Base-by-base conservation (phyloP, 2,113 vertebrate species). In the Percina caprodes region DNA sequence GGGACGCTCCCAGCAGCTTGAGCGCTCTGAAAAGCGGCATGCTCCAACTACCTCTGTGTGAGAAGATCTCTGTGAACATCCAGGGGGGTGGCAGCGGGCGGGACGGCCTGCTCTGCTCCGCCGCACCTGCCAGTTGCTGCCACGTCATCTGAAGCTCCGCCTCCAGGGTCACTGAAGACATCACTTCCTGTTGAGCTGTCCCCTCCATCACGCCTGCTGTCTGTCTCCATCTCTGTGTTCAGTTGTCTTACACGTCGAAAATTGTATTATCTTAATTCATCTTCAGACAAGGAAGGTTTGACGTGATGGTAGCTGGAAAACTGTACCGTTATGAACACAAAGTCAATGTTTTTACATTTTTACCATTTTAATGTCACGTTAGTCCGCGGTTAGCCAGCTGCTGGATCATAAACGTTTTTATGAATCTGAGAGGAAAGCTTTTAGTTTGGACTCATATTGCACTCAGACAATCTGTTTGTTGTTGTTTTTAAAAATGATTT, bases 21-120 rank as follows among this genome's bases (percentile, higher is more conserved):
- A 96, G 79, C 14, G 4, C 96, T 92, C 95, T 99, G 95, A 97
- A 96, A 91, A 97, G 96, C 58, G 96, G 93, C 67, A 94, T 98
- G 89, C 95, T 99, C 69, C 98, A 99, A 96, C 98, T 99, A 96
- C 98, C 98, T 97, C 98, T 99, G 89, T 99, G 97, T 54, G 98
- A 99, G 94, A 99, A 98, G 94, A 99, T 99, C 95, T 99, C 97
- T 78, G 97, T 99, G 90, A 99, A 99, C 94, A 99, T 99, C 95
- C 97, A 97, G 39, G 39, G 39, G 10, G 39, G 39, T 9, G 85
- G 88, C 4, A 70, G 91, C 39, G 58, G 96, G 93, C 93, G 97
- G 91, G 98, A 99, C 61, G 96, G 96, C 70, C 35, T 2, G 12
- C 59, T 18, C 30, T 73, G 46, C 11, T 30, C 16, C 42, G 23